Base-by-base conservation (phyloP, 2,797 vertebrate genomes). In the Enteromius anoplus region DNA sequence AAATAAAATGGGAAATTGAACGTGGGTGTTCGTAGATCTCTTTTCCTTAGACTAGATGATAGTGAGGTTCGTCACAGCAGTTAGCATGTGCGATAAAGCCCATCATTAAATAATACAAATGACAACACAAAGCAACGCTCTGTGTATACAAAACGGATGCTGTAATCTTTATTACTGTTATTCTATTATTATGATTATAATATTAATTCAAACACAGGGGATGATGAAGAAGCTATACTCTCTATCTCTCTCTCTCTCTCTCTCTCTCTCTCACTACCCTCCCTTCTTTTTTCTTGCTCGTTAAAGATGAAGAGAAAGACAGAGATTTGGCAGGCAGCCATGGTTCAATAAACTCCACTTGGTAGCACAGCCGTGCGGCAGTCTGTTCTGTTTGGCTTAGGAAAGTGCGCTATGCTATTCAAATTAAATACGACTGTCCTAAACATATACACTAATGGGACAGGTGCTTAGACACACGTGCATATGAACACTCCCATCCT, bases 301-400 rank as follows among this genome's bases (percentile, higher is more conserved):
- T 76, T 80, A 85, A 76, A 69, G 71, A 87, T 68, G 73, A 47
- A 81, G 76, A 69, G 34, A 80, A 68, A 83, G 73, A 84, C 70
- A 84, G 75, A 64, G 65, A 68, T 55, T 75, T 89, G 87, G 87
- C 86, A 80, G 58, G 9, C 40, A 84, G 86, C 86, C 88, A 87
- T 37, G 82, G 84, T 85, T 89, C 87, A 86, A 85, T 89, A 87
- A 86, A 88, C 80, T 87, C 58, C 70, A 82, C 85, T 79, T 68
- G 82, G 84, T 81, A 81, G 70, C 77, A 78, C 82, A 75, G 55
- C 68, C 76, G 40, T 81, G 55, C 21, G 19, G 71, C 47, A 83
- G 85, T 86, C 85, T 88, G 85, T 86, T 87, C 80, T 26, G 82
- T 77, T 84, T 86, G 80, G 86, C 80, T 83, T 81, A 70, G 72